Conservation (phyloP, 35 echinoderm and acorn worm genomes). For the Holothuria glaberrima region DNA sequence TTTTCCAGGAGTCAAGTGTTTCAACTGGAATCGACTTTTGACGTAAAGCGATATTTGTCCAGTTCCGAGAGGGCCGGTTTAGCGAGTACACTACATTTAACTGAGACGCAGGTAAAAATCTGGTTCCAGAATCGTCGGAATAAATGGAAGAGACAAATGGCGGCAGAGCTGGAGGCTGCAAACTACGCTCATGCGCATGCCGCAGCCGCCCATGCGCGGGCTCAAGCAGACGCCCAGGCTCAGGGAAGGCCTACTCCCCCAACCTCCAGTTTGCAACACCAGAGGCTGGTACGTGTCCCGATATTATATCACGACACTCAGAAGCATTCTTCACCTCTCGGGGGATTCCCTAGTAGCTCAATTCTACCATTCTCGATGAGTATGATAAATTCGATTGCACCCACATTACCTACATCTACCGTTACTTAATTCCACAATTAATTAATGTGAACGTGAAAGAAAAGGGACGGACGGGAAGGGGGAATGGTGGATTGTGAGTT, state of each 20-base stretch:
- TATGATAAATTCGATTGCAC: conserved; percentile 35
- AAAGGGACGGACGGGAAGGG: no score
- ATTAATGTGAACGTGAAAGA: background rate
- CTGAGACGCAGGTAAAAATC: conserved; percentile 98
- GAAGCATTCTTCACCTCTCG: conserved; percentile 17
- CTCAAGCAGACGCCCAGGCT: conserved; percentile 66
- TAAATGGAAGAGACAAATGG: conserved; percentile 98
- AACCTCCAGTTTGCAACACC: conserved; percentile 11
- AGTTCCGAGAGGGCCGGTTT: conserved; percentile 95
- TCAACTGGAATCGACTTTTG: conserved; percentile 98
- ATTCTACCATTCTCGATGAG: conserved; percentile 26
- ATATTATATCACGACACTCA: conserved; percentile 93
- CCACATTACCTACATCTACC: conserved; percentile 38
- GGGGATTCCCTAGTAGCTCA: background rate
- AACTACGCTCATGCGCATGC: conserved; percentile 90
- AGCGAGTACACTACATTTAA: conserved; percentile 85
- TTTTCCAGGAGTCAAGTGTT: conserved; percentile 98
- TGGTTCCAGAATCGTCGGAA: conserved; percentile 99
- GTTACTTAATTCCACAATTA: background rate
- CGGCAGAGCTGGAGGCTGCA: conserved; percentile 93
- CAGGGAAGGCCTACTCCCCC: conserved; percentile 36
- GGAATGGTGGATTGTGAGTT: no score
- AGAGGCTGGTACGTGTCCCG: conserved; percentile 92
- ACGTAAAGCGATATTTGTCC: conserved; percentile 94
- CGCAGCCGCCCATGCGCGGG: conserved; percentile 71